Percentiles rank a stretch among this genome's conserved stretches.
These are phyloP conservation scores for Parapristionchus giblindavisi DNA, from an alignment of 2,888 invertebrate genomes.

Conservation along the genomic window DNA sequence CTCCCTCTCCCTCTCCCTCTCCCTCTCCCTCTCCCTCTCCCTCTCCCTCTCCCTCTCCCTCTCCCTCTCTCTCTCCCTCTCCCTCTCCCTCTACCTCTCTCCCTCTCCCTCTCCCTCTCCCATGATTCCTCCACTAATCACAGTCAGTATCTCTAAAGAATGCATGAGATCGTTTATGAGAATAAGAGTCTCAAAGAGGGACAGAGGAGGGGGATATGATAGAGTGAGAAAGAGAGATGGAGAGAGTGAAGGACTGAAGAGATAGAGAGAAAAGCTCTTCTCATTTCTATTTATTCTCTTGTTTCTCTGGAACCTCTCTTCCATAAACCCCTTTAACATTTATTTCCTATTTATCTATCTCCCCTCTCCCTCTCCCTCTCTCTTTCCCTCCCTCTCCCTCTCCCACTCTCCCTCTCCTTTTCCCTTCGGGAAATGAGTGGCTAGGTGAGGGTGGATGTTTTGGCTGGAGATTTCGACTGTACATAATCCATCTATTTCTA, in stretches of 20 bases:
- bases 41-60: background rate
- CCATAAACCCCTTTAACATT: background rate
- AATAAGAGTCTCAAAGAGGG: no score
- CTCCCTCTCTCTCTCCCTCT: background rate
- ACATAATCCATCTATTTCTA: constrained; percentile 22
- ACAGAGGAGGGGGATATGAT: no score
- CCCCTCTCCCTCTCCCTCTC: background rate
- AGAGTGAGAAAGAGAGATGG: no score
- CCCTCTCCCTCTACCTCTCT: background rate
- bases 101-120: no score
- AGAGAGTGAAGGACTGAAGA: no score
- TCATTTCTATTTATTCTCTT: no score
- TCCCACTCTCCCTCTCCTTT: background rate
- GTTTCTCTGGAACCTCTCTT: background rate
- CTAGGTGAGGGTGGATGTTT: constrained; percentile 2
- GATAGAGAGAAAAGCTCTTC: no score
- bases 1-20: no score
- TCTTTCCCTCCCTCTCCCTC: background rate
- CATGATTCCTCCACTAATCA: no score
- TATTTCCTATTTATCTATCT: background rate
- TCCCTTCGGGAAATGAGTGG: constrained; percentile 23
- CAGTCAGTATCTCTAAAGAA: no score
- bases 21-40: background rate
- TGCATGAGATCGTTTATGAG: background rate
- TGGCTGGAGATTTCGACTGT: background rate